phyloP scores from a whole-genome alignment of 2,113 vertebrate species.

The Fukomys damarensis region DNA sequence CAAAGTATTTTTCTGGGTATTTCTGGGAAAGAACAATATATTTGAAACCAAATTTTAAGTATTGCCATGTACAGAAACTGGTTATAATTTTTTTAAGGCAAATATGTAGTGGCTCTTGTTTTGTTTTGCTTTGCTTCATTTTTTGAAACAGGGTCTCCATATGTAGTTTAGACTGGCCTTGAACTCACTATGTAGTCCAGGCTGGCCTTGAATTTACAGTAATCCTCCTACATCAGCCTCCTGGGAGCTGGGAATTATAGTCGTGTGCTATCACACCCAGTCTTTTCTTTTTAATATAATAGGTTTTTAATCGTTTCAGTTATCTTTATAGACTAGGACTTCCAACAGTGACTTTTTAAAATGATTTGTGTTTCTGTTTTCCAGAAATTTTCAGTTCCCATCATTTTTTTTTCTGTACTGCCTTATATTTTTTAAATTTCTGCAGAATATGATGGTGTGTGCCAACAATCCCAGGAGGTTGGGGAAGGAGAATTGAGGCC shows the following conservation, averaged over 20 bases:
- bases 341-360: background rate
- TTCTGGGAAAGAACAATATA: background rate
- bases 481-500: background rate
- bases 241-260: background rate
- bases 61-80: background rate
- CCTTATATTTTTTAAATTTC: background rate
- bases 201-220: background rate
- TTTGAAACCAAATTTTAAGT: conserved; percentile 11
- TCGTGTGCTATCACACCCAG: background rate
- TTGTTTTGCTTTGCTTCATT: background rate
- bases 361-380: background rate
- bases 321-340: background rate
- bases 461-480: background rate
- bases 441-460: background rate
- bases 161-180: background rate
- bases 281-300: too few species aligned
- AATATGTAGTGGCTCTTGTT: background rate
- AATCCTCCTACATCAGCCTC: background rate
- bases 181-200: background rate
- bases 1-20: background rate
- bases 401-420: background rate
- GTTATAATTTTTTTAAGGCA: background rate
- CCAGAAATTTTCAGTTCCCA: background rate
- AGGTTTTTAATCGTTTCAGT: conserved; percentile 3
- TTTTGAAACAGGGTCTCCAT: background rate